Evolutionary conservation across 92 coral and sea anemone species (phyloP).

Genomic region (Palythoa heliodiscus): DNA sequence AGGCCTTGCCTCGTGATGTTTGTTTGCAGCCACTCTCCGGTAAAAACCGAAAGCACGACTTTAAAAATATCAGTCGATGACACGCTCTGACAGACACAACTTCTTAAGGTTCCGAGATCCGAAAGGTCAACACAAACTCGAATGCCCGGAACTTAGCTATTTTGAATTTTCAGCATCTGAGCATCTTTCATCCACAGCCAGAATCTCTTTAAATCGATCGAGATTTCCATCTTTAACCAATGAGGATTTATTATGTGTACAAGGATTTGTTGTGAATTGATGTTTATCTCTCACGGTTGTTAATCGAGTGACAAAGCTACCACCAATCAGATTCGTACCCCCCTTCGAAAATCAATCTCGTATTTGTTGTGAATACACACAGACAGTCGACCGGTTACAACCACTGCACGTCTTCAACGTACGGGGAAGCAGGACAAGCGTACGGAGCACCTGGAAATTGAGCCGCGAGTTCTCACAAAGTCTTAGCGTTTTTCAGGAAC

Average conservation of each 20-base stretch:
- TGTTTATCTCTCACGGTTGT: conserved; percentile 44
- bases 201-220: conserved; percentile 17
- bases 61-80: conserved; percentile 22
- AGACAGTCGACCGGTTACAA: not conserved
- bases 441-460: not conserved
- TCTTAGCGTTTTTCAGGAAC: not conserved
- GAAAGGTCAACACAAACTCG: conserved; percentile 31
- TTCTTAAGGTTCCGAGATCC: conserved; percentile 36
- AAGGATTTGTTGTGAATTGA: conserved; percentile 39
- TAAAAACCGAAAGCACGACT: not conserved
- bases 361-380: conserved; percentile 22
- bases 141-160: conserved; percentile 24
- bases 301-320: conserved; percentile 27
- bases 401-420: not conserved
- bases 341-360: conserved; percentile 29
- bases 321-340: conserved; percentile 35
- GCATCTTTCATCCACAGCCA: conserved; percentile 34
- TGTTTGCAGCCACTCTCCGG: not conserved
- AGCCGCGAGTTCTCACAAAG: not conserved
- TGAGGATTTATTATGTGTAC: conserved; percentile 13
- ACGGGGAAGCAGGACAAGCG: not conserved
- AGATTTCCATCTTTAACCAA: conserved; percentile 23
- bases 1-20: conserved; percentile 15
- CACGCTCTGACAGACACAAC: conserved; percentile 35
- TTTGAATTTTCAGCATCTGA: conserved; percentile 24